Percentiles rank a stretch among this genome's conserved stretches.
These are phyloP conservation scores for Rhinichthys klamathensis DNA, from an alignment of 2,113 vertebrate species.

Conservation along the genomic window DNA sequence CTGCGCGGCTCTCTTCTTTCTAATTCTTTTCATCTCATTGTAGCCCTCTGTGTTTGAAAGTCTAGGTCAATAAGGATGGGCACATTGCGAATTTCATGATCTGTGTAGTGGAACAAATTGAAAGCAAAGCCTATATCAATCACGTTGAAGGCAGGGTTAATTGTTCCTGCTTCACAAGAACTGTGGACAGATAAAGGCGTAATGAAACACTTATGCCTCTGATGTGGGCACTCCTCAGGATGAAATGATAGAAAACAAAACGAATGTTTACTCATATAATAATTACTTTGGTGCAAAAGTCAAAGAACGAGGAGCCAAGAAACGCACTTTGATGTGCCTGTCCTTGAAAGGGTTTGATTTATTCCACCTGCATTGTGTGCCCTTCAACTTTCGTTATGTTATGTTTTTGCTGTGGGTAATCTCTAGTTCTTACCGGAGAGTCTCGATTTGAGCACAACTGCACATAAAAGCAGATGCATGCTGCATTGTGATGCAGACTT, in stretches of 20 bases:
- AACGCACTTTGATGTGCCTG: neutral
- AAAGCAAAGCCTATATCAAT: slow-evolving; percentile 99
- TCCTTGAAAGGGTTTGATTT: slow-evolving; percentile 22
- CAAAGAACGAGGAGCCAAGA: neutral
- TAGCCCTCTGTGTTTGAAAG: slow-evolving; percentile 84
- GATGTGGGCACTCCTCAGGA: slow-evolving; percentile 82
- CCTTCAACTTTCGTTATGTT: neutral
- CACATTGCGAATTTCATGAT: slow-evolving; percentile 95
- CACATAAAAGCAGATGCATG: neutral
- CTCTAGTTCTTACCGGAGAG: neutral
- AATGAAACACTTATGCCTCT: slow-evolving; percentile 91
- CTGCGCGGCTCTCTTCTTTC: slow-evolving; percentile 78
- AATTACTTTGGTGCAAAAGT: slow-evolving; percentile 22
- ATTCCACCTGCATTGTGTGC: slow-evolving; percentile 12
- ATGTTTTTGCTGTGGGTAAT: neutral
- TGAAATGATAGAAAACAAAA: slow-evolving; percentile 78
- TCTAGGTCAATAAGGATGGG: slow-evolving; percentile 95
- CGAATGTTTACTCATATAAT: slow-evolving; percentile 71
- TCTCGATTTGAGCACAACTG: neutral
- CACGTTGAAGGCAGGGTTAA: slow-evolving; percentile 96
- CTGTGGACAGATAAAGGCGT: slow-evolving; percentile 89
- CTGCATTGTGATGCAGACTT: slow-evolving; percentile 8
- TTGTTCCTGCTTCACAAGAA: slow-evolving; percentile 90
- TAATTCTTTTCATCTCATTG: slow-evolving; percentile 89
- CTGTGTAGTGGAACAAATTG: slow-evolving; percentile 99